Evolutionary conservation across 30 jellyfish, hydroid and myxozoan species (phyloP).

Genomic region (Phacellophora camtschatica): DNA sequence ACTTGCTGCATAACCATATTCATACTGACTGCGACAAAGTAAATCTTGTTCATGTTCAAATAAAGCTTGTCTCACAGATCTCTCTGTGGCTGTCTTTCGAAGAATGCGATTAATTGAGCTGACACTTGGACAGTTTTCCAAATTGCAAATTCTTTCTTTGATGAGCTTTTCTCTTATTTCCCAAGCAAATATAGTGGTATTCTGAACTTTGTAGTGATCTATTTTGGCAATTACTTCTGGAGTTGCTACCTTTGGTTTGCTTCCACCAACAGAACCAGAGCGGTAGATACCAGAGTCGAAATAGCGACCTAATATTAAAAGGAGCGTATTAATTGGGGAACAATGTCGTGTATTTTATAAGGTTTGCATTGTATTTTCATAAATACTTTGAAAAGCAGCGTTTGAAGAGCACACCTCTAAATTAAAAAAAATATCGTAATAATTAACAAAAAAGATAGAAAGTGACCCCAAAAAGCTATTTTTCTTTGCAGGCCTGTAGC

Average conservation of each 20-base stretch:
- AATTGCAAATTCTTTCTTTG: slow-evolving; percentile 70
- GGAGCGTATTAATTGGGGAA: no score
- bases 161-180: slow-evolving; percentile 93
- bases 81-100: slow-evolving; percentile 93
- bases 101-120: slow-evolving; percentile 98
- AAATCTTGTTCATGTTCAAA: slow-evolving; percentile 83
- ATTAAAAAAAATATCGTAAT: no score
- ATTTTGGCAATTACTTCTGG: slow-evolving; percentile 92
- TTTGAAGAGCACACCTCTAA: no score
- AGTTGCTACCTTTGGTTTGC: slow-evolving; percentile 99
- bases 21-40: slow-evolving; percentile 33
- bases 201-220: slow-evolving; percentile 78
- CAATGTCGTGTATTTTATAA: no score
- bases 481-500: no score
- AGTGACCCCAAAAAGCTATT: no score
- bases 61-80: slow-evolving; percentile 82
- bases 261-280: slow-evolving; percentile 83
- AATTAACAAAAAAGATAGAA: no score
- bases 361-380: no score
- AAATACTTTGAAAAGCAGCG: no score
- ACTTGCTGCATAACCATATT: background rate
- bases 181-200: slow-evolving; percentile 98
- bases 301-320: slow-evolving; percentile 63
- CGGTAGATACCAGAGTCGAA: slow-evolving; percentile 54
- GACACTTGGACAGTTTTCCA: slow-evolving; percentile 91